phyloP scores from a whole-genome alignment of 2,888 invertebrate genomes.

The Griposia aprilina region DNA sequence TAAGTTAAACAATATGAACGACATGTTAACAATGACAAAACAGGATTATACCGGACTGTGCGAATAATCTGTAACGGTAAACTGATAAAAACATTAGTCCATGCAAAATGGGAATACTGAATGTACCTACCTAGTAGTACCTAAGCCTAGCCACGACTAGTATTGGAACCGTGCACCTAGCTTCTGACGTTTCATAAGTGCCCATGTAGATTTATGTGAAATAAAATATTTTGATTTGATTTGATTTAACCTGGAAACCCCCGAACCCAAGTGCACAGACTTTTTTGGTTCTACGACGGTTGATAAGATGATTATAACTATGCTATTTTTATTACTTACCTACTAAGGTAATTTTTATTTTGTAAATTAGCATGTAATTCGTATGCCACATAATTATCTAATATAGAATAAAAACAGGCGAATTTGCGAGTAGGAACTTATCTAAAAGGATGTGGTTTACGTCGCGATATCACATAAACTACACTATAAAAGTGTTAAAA shows the following conservation, averaged over 20 bases:
- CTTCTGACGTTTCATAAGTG: too few species aligned
- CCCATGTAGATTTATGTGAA: too few species aligned
- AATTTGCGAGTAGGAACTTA: conserved; percentile 53
- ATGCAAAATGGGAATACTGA: neutral
- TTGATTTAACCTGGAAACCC: neutral
- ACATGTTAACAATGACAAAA: conserved; percentile 63
- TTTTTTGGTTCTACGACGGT: neutral
- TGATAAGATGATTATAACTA: neutral
- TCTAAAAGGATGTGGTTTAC: conserved; percentile 71
- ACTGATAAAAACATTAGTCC: conserved; percentile 5
- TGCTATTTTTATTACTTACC: neutral
- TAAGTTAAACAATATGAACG: conserved; percentile 72
- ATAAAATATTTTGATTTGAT: too few species aligned
- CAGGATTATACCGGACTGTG: conserved; percentile 49
- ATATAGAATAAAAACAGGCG: conserved; percentile 29
- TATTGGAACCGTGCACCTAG: too few species aligned
- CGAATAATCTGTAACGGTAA: neutral
- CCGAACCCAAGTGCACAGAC: neutral
- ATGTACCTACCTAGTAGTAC: neutral
- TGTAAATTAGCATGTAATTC: neutral
- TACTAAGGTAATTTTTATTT: neutral
- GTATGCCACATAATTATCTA: neutral
- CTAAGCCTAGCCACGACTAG: too few species aligned
- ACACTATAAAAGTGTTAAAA: conserved; percentile 34
- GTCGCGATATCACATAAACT: conserved; percentile 56